Evolutionary conservation across 2,888 invertebrate species (phyloP).

Genomic region (Ctenicera cuprea): DNA sequence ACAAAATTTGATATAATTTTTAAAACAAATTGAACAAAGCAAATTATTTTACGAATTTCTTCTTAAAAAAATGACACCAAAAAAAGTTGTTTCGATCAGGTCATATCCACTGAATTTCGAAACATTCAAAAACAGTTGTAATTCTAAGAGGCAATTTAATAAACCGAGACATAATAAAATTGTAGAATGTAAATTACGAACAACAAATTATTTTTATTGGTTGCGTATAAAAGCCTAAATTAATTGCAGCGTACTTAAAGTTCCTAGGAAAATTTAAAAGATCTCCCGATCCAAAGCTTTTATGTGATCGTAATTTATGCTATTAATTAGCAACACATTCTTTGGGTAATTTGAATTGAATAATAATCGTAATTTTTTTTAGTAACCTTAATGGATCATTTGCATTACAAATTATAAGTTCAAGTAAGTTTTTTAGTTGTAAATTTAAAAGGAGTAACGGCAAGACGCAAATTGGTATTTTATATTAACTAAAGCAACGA

Average conservation of each 20-base stretch:
- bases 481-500: slow-evolving; percentile 13
- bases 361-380: slow-evolving; percentile 17
- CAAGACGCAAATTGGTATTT: slow-evolving; percentile 19
- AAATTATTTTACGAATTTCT: not conserved
- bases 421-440: not conserved
- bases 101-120: too few relatives aligned
- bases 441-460: slow-evolving; percentile 17
- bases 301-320: slow-evolving; percentile 23
- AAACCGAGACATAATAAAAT: slow-evolving; percentile 15
- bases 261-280: slow-evolving; percentile 17
- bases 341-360: slow-evolving; percentile 16
- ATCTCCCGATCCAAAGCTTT: slow-evolving; percentile 13
- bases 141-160: too few relatives aligned
- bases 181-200: slow-evolving; percentile 17
- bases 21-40: not conserved
- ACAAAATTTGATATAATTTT: not conserved
- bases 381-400: slow-evolving; percentile 21
- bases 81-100: not conserved
- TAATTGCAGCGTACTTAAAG: slow-evolving; percentile 14
- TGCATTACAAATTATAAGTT: slow-evolving; percentile 27
- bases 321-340: slow-evolving; percentile 30
- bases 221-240: not conserved
- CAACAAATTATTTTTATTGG: slow-evolving; percentile 33
- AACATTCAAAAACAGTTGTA: too few relatives aligned
- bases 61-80: not conserved